Evolutionary conservation across 2,888 invertebrate species (phyloP).

Genomic region (Caenorhabditis drosophilae): DNA sequence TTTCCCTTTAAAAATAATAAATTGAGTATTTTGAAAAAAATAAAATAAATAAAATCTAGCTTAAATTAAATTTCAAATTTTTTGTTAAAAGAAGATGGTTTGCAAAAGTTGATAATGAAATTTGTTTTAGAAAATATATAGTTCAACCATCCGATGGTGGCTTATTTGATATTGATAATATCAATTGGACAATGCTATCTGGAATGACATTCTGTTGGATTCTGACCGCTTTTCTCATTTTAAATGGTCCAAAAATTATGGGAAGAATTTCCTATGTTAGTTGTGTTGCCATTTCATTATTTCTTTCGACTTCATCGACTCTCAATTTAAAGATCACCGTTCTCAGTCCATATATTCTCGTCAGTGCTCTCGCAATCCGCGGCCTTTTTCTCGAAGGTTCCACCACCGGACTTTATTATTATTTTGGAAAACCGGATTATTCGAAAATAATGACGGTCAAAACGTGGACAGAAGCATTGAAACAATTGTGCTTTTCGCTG

Average conservation of each 20-base stretch:
- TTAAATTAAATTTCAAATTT: too few relatives aligned
- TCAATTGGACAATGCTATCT: constrained; percentile 49
- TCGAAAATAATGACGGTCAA: constrained; percentile 41
- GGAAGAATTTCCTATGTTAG: constrained; percentile 36
- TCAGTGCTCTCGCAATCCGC: constrained; percentile 51
- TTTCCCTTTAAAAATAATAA: too few relatives aligned
- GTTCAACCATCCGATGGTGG: too few relatives aligned
- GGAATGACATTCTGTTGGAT: constrained; percentile 46
- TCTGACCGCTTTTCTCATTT: constrained; percentile 48
- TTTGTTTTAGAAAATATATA: too few relatives aligned
- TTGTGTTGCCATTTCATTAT: background rate
- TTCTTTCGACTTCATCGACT: background rate
- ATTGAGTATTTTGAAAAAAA: too few relatives aligned
- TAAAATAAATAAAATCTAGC: too few relatives aligned
- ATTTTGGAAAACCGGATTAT: constrained; percentile 43
- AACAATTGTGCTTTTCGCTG: constrained; percentile 63
- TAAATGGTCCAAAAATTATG: constrained; percentile 59
- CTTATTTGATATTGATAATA: constrained; percentile 42
- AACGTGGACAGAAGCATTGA: constrained; percentile 62
- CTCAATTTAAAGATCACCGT: constrained; percentile 26
- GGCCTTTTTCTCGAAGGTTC: constrained; percentile 59
- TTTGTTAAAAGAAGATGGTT: too few relatives aligned
- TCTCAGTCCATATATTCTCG: constrained; percentile 40
- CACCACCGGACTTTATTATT: constrained; percentile 52
- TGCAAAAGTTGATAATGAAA: too few relatives aligned